phyloP scores from a whole-genome alignment of 2,888 invertebrate species.

The Anoplius nigerrimus region DNA sequence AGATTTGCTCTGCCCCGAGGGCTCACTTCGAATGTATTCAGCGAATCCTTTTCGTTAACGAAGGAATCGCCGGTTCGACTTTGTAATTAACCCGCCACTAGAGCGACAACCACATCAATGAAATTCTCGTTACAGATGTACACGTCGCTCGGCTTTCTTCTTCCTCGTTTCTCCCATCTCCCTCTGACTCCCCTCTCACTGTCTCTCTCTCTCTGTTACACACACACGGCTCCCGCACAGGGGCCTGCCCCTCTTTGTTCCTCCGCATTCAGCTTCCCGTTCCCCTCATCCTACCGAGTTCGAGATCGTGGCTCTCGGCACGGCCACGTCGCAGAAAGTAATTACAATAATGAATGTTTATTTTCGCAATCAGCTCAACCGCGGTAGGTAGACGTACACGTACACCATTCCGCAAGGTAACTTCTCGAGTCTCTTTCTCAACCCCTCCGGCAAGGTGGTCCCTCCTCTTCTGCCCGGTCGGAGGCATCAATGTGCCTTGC shows the following conservation, averaged over 20 bases:
- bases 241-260: conserved; percentile 31
- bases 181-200: not conserved
- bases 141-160: conserved; percentile 15
- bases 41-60: conserved; percentile 64
- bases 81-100: conserved; percentile 66
- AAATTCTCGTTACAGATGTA: conserved; percentile 61
- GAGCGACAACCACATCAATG: conserved; percentile 58
- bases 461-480: conserved; percentile 29
- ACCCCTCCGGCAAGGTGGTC: conserved; percentile 64
- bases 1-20: conserved; percentile 44
- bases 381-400: conserved; percentile 67
- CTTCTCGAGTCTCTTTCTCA: conserved; percentile 49
- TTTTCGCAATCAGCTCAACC: conserved; percentile 71
- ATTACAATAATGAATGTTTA: conserved; percentile 73
- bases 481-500: conserved; percentile 43
- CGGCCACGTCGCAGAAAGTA: conserved; percentile 68
- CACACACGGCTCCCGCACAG: not conserved
- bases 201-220: conserved; percentile 15
- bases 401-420: conserved; percentile 54
- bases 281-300: conserved; percentile 29
- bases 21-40: conserved; percentile 37
- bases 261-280: conserved; percentile 32
- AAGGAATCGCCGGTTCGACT: conserved; percentile 67
- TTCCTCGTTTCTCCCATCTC: conserved; percentile 11
- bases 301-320: conserved; percentile 57